Evolutionary conservation across 2,113 vertebrate species (phyloP), one percentile per base, ranked within the genome.

Genomic region (Gallinago paraguaiae): DNA sequence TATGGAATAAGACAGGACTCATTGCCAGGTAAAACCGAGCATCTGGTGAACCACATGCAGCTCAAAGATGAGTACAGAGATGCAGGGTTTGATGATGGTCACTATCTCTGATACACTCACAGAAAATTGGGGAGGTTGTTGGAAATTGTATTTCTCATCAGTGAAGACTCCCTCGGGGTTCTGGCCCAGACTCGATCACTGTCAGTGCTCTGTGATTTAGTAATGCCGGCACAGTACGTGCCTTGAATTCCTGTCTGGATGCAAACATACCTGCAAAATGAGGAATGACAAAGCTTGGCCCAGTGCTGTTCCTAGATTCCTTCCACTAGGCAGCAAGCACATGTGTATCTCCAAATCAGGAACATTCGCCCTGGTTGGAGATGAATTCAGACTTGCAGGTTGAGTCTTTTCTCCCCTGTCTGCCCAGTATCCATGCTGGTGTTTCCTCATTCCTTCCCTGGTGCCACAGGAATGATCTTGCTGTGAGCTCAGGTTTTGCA

Each of bases 361-460:
- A 90, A 71, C 72, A 54, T 3, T 45, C 11, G 76, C 22, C 17
- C 41, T 65, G 48, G 17, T 13, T 86, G 75, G 92, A 92, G 90
- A 83, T 82, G 2, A 92, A 90, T 82, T 90, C 57, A 76, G 74
- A 63, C 74, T 93, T 80, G 93, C 72, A 84, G 72, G 77, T 60
- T 86, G 60, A 78, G 68, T 94, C 76, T 86, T 88, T 94, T 76
- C 82, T 60, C 61, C 67, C 30, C 51, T 3, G 3, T 51, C 79
- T 90, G 88, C 61, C 71, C 56, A 16, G 16, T 28, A 56, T n/a
- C 51, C 57, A 53, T 50, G 71, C 72, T 76, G 86, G 69, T 57
- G 65, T 91, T 96, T 95, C 93, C 89, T 95, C 94, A 95, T 95
- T 97, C 94, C 59, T 92, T 74, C 46, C 72, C 45, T n/a, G 15